Percentiles rank a stretch among this genome's conserved stretches.
Conservation (phyloP, 2,113 vertebrate species). For the Eptatretus burgeri region DNA sequence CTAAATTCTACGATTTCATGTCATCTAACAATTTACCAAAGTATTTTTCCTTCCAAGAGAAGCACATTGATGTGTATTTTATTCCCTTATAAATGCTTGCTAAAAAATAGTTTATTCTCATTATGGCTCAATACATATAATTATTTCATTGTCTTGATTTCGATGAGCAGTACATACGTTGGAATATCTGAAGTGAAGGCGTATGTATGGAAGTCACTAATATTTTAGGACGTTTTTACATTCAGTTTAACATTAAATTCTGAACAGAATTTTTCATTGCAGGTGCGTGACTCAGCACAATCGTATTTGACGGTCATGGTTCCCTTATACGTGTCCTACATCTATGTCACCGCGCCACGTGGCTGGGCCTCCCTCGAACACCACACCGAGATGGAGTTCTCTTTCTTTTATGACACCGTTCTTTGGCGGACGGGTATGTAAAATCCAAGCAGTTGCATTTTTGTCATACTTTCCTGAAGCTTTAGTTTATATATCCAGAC, state of each 20-base stretch:
- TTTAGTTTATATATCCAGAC: neutral
- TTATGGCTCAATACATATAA: too few relatives aligned
- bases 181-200: too few relatives aligned
- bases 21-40: too few relatives aligned
- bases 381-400: constrained; percentile 97
- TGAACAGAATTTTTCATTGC: constrained; percentile 8
- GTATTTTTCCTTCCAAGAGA: too few relatives aligned
- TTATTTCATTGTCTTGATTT: too few relatives aligned
- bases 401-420: constrained; percentile 90
- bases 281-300: constrained; percentile 89
- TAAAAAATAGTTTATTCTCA: too few relatives aligned
- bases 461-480: neutral
- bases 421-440: constrained; percentile 71
- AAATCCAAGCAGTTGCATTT: too few relatives aligned
- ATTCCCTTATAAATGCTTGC: too few relatives aligned
- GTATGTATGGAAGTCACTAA: too few relatives aligned
- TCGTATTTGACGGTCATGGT: constrained; percentile 85
- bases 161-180: too few relatives aligned
- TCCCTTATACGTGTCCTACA: constrained; percentile 76
- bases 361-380: constrained; percentile 95
- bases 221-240: neutral
- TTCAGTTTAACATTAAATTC: neutral
- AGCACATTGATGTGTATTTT: too few relatives aligned
- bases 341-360: constrained; percentile 68
- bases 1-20: too few relatives aligned